Evolutionary conservation across 2,888 invertebrate genomes (phyloP).

Genomic region (Torymus texanus): DNA sequence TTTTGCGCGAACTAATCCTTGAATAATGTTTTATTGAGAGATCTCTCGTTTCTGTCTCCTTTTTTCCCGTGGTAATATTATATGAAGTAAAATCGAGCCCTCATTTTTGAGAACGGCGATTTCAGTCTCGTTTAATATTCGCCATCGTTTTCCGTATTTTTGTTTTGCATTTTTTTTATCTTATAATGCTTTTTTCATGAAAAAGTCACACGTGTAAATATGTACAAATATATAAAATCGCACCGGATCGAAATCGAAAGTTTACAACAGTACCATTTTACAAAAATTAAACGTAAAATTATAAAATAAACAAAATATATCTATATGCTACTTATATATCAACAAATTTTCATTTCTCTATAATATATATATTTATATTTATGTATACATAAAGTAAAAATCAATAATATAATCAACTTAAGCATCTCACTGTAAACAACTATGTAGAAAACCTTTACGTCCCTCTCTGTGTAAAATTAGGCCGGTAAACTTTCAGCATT

Average conservation of each 20-base stretch:
- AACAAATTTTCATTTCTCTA: not conserved
- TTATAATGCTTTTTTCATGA: constrained; percentile 33
- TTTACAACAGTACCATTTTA: constrained; percentile 13
- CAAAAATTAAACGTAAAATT: not conserved
- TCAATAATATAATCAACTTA: constrained; percentile 8
- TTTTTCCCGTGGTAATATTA: not conserved
- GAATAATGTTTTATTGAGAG: constrained; percentile 24
- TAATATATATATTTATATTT: not conserved
- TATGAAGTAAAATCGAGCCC: constrained; percentile 18
- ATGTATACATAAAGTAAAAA: constrained; percentile 8
- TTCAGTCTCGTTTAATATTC: constrained; percentile 26
- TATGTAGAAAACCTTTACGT: constrained; percentile 14
- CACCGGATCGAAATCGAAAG: constrained; percentile 49
- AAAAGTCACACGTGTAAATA: constrained; percentile 52
- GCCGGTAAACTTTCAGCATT: constrained; percentile 40
- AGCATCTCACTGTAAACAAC: constrained; percentile 1
- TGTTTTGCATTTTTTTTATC: constrained; percentile 30
- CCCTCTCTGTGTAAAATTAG: constrained; percentile 20
- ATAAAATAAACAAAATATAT: constrained; percentile 16
- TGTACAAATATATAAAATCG: constrained; percentile 54
- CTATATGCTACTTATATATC: not conserved
- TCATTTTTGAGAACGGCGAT: constrained; percentile 8
- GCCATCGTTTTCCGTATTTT: not conserved
- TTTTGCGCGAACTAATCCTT: constrained; percentile 38
- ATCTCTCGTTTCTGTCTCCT: constrained; percentile 8